Percentiles rank a stretch among this genome's conserved stretches.
Conservation (phyloP, 2,888 invertebrate species). For the Kuschelorhynchus macadamiae region DNA sequence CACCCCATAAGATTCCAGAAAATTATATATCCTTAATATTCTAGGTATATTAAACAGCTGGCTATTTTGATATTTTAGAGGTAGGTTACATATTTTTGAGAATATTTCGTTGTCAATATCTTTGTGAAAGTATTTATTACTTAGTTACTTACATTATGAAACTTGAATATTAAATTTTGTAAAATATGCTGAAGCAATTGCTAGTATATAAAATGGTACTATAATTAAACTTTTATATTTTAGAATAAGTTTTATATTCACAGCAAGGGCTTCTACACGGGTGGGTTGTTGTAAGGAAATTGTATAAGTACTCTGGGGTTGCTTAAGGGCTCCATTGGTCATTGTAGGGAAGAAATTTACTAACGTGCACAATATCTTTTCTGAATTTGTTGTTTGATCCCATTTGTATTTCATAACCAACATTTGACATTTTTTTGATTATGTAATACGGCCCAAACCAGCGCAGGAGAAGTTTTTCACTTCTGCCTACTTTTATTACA, state of each 20-base stretch:
- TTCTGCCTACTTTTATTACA: slow-evolving; percentile 51
- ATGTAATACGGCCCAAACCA: no score
- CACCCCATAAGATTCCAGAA: no score
- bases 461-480: slow-evolving; percentile 53
- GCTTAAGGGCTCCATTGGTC: slow-evolving; percentile 48
- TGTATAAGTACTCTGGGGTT: neutral
- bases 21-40: no score
- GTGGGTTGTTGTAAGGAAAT: no score
- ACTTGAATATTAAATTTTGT: neutral
- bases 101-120: no score
- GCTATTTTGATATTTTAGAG: no score
- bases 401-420: slow-evolving; percentile 48
- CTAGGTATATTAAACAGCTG: no score
- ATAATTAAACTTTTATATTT: neutral
- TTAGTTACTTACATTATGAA: neutral
- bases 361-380: slow-evolving; percentile 49
- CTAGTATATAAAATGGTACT: neutral
- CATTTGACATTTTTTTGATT: slow-evolving; percentile 43
- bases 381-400: slow-evolving; percentile 14
- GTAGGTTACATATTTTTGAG: no score
- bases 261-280: neutral
- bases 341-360: slow-evolving; percentile 43
- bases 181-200: neutral
- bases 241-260: neutral
- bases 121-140: no score